Evolutionary conservation across 1,140 invertebrate genomes (phyloP).

Genomic region (Drosophila sturtevanti): DNA sequence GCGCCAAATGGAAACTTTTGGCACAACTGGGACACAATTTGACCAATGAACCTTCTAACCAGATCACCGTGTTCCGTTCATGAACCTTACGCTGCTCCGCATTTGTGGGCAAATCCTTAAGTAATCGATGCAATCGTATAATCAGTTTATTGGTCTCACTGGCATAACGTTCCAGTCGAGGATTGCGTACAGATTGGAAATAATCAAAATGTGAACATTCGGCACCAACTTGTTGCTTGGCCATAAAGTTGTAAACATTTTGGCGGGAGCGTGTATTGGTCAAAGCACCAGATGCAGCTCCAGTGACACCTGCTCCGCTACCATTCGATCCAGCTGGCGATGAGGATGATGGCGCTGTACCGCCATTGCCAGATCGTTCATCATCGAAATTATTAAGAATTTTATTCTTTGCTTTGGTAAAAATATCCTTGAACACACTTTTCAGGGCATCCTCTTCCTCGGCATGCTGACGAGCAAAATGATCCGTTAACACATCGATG

Average conservation of each 20-base stretch:
- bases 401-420: slow-evolving; percentile 94
- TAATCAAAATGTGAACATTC: slow-evolving; percentile 88
- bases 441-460: slow-evolving; percentile 95
- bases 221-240: slow-evolving; percentile 87
- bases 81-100: slow-evolving; percentile 92
- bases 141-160: slow-evolving; percentile 97
- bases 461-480: slow-evolving; percentile 94
- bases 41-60: slow-evolving; percentile 96
- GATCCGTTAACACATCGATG: slow-evolving; percentile 90
- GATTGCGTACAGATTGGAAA: slow-evolving; percentile 90
- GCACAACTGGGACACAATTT: slow-evolving; percentile 96
- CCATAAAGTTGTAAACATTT: slow-evolving; percentile 84
- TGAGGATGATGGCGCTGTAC: neutral
- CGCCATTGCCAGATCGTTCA: slow-evolving; percentile 18
- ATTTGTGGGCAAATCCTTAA: slow-evolving; percentile 92
- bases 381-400: slow-evolving; percentile 90
- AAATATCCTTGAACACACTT: slow-evolving; percentile 92
- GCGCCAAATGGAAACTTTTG: slow-evolving; percentile 92
- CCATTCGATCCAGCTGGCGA: neutral
- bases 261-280: slow-evolving; percentile 53
- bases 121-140: slow-evolving; percentile 95
- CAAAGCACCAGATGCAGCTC: slow-evolving; percentile 3
- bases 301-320: slow-evolving; percentile 28
- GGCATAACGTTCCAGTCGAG: slow-evolving; percentile 92
- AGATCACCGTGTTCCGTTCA: slow-evolving; percentile 92